These are phyloP conservation scores for Cryptotermes secundus DNA, from an alignment of 1,140 invertebrate genomes.

Conservation along the genomic window DNA sequence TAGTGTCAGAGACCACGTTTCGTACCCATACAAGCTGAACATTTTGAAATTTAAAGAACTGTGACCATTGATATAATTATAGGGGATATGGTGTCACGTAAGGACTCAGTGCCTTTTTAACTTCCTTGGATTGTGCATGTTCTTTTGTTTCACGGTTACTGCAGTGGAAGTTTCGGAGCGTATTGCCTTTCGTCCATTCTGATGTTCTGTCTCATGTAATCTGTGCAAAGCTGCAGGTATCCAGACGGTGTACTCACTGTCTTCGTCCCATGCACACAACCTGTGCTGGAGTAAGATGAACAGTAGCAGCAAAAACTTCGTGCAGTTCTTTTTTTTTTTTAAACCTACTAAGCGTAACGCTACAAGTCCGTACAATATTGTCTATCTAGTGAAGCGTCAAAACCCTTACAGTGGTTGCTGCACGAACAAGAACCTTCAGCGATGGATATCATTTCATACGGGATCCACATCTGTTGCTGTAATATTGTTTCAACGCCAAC, in stretches of 20 bases:
- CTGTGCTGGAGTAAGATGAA: not conserved
- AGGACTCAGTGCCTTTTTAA: not conserved
- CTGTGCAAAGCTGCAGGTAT: not conserved
- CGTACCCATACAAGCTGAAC: too few species aligned
- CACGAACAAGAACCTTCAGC: not conserved
- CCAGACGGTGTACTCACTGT: not conserved
- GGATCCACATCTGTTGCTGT: not conserved
- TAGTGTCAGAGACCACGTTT: too few species aligned
- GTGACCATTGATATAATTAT: too few species aligned
- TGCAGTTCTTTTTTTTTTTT: not conserved
- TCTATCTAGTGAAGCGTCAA: not conserved
- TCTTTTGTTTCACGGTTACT: not conserved
- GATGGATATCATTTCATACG: conserved; percentile 10
- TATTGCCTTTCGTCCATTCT: not conserved
- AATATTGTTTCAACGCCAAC: not conserved
- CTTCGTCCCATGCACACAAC: not conserved
- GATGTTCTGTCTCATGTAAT: not conserved
- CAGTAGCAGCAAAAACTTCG: not conserved
- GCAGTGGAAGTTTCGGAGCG: not conserved
- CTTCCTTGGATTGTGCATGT: not conserved
- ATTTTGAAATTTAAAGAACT: too few species aligned
- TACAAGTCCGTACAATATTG: not conserved
- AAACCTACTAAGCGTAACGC: not conserved
- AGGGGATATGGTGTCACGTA: too few species aligned
- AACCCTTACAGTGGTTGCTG: not conserved